Evolutionary conservation across 2,888 invertebrate genomes (phyloP).

Genomic region (Gymnosoma rotundatum): DNA sequence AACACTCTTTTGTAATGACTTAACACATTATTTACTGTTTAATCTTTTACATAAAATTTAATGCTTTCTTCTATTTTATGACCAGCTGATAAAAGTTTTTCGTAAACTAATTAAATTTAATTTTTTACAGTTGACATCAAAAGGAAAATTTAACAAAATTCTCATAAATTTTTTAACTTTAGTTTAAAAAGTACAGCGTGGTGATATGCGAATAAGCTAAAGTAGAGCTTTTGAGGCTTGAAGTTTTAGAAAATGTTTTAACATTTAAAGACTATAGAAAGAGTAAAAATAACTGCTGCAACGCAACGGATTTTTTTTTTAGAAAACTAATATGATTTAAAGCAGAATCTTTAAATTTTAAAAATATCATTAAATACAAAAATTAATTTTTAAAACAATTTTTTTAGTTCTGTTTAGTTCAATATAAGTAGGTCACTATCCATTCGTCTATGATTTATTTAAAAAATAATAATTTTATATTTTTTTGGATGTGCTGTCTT

Average conservation of each 20-base stretch:
- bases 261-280: not conserved
- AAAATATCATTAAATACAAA: too few species aligned
- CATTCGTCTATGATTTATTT: too few species aligned
- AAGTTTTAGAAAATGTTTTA: not conserved
- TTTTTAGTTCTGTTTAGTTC: too few species aligned
- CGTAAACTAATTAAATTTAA: constrained; percentile 59
- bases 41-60: constrained; percentile 48
- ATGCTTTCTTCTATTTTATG: constrained; percentile 49
- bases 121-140: constrained; percentile 46
- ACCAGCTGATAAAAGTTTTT: constrained; percentile 61
- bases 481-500: not conserved
- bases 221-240: not conserved
- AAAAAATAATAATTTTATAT: not conserved
- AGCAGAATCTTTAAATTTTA: too few species aligned
- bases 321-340: too few species aligned
- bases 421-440: too few species aligned
- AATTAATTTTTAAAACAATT: too few species aligned
- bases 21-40: constrained; percentile 45
- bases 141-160: constrained; percentile 59
- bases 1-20: constrained; percentile 20
- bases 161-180: constrained; percentile 48
- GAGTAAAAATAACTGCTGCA: not conserved
- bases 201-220: not conserved
- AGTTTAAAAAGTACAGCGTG: not conserved
- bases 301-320: not conserved